Percentiles rank a stretch among this genome's conserved stretches.
Conservation (phyloP, 2,888 invertebrate genomes). For the Xylota segnis region DNA sequence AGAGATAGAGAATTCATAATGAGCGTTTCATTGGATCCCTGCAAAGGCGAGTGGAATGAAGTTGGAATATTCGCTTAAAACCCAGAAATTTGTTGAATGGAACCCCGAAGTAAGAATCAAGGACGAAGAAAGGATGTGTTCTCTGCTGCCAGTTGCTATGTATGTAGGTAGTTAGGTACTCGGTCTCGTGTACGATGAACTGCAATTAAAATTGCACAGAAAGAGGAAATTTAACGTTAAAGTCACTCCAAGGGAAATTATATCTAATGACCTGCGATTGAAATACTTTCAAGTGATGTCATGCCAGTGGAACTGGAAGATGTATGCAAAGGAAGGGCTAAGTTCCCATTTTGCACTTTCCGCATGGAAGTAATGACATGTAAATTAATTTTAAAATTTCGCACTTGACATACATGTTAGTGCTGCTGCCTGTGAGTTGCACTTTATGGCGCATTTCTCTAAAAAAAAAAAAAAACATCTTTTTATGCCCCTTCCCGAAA, state of each 20-base stretch:
- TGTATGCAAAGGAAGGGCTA: neutral
- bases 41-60: constrained; percentile 44
- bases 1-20: constrained; percentile 64
- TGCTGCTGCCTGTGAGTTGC: constrained; percentile 52
- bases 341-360: constrained; percentile 32
- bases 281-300: constrained; percentile 74
- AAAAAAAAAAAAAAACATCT: constrained; percentile 2
- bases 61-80: constrained; percentile 26
- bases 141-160: constrained; percentile 33
- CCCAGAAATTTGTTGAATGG: constrained; percentile 57
- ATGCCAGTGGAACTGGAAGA: constrained; percentile 49
- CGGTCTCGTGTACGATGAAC: constrained; percentile 38
- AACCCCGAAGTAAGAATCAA: constrained; percentile 30
- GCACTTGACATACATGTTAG: constrained; percentile 70
- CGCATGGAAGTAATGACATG: constrained; percentile 72
- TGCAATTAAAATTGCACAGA: constrained; percentile 72
- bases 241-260: constrained; percentile 71
- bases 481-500: constrained; percentile 2
- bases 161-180: constrained; percentile 29
- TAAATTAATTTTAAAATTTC: constrained; percentile 74
- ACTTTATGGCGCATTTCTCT: constrained; percentile 44
- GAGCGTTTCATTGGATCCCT: constrained; percentile 70
- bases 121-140: constrained; percentile 47
- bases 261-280: constrained; percentile 76
- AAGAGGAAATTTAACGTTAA: constrained; percentile 65